These are phyloP conservation scores for Myiotriccus ornatus DNA, from an alignment of 2,797 vertebrate species.

Conservation along the genomic window DNA sequence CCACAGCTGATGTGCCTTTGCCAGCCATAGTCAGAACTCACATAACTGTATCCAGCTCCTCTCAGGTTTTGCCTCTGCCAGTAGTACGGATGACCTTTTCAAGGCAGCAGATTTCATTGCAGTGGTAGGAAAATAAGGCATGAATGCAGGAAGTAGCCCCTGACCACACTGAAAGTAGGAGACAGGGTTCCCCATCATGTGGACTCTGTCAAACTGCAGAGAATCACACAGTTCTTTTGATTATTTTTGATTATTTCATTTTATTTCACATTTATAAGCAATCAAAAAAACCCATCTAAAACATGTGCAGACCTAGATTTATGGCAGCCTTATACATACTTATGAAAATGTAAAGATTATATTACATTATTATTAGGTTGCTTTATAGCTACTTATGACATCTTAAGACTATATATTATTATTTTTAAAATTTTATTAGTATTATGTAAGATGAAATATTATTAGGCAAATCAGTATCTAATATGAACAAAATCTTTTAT, in stretches of 20 bases:
- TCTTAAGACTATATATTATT: not conserved
- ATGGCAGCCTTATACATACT: not conserved
- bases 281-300: not conserved
- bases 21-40: not conserved
- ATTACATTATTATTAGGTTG: not conserved
- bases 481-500: not conserved
- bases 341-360: not conserved
- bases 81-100: not conserved
- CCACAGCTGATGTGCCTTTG: not conserved
- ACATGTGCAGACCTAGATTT: not conserved
- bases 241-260: not conserved
- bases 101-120: not conserved
- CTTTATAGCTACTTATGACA: not conserved
- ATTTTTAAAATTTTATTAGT: not conserved
- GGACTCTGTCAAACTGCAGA: not conserved
- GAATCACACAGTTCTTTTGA: not conserved
- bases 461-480: not conserved
- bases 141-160: accelerated
- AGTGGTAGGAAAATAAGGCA: not conserved
- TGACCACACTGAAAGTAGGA: not conserved
- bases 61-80: not conserved
- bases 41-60: not conserved
- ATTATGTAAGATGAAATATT: not conserved
- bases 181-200: not conserved
- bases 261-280: not conserved